Conservation (phyloP, 2,113 vertebrate species). For the Synodontis membranacea region DNA sequence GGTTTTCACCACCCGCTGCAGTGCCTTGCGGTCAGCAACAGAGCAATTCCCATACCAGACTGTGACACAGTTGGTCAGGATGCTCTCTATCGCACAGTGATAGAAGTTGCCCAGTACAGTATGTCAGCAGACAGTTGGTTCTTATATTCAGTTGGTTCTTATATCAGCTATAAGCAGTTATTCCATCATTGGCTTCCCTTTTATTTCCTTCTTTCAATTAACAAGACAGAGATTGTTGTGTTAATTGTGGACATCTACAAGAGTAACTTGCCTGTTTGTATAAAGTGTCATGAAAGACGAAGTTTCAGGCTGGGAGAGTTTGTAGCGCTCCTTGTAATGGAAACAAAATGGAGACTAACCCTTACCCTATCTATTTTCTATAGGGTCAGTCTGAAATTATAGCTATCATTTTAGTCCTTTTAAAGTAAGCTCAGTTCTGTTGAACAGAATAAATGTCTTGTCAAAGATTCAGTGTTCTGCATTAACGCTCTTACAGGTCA, state of each 20-base stretch:
- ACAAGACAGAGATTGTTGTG: neutral
- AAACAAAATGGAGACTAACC: neutral
- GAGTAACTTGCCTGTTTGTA: neutral
- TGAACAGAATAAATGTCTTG: neutral
- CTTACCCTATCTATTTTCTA: neutral
- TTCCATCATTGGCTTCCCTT: neutral
- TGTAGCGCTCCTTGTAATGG: neutral
- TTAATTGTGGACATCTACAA: neutral
- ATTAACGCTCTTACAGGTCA: conserved; percentile 24
- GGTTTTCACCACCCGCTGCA: too few species aligned
- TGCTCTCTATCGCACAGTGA: too few species aligned
- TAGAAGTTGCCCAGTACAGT: too few species aligned
- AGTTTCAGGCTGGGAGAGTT: neutral
- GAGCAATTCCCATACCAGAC: too few species aligned
- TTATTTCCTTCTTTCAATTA: neutral
- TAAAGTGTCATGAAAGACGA: neutral
- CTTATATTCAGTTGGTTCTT: too few species aligned
- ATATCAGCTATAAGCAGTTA: neutral
- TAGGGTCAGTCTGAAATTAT: neutral
- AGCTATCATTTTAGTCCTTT: neutral
- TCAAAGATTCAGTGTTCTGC: neutral
- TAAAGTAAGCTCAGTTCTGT: neutral
- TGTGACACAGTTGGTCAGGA: too few species aligned
- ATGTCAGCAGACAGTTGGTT: too few species aligned
- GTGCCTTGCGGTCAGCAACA: too few species aligned